phyloP scores from a whole-genome alignment of 2,797 vertebrate genomes.

The Naso thynnoides region DNA sequence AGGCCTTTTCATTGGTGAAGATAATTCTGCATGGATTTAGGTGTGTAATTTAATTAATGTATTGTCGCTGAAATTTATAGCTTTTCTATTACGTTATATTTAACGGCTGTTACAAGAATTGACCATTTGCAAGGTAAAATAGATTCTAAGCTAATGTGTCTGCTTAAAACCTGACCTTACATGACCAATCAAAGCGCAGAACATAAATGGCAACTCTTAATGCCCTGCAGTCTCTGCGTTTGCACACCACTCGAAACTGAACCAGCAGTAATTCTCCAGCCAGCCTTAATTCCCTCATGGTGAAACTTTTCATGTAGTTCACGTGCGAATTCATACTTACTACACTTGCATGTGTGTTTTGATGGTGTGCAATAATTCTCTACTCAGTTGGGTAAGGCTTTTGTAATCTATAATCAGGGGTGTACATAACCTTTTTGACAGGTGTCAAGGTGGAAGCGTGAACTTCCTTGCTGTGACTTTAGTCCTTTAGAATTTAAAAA shows the following conservation, averaged over 20 bases:
- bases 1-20: conserved; percentile 46
- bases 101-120: conserved; percentile 71
- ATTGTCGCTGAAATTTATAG: conserved; percentile 75
- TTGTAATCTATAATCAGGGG: conserved; percentile 9
- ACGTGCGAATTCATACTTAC: background rate
- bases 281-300: conserved; percentile 2
- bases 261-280: conserved; percentile 9
- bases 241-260: conserved; percentile 38
- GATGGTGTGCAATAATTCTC: conserved; percentile 8
- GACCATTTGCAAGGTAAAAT: conserved; percentile 78
- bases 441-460: no score
- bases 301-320: conserved; percentile 15
- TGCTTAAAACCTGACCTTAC: conserved; percentile 69
- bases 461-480: no score
- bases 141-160: conserved; percentile 74
- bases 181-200: conserved; percentile 52
- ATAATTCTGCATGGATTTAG: conserved; percentile 71
- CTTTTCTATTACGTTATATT: conserved; percentile 78
- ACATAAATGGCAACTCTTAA: conserved; percentile 61
- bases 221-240: conserved; percentile 25
- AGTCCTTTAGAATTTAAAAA: no score
- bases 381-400: conserved; percentile 27
- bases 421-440: no score
- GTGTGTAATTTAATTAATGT: conserved; percentile 79
- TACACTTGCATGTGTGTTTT: conserved; percentile 2